Evolutionary conservation across 2,797 vertebrate genomes (phyloP).

Genomic region (Paramormyrops hopkinsi): DNA sequence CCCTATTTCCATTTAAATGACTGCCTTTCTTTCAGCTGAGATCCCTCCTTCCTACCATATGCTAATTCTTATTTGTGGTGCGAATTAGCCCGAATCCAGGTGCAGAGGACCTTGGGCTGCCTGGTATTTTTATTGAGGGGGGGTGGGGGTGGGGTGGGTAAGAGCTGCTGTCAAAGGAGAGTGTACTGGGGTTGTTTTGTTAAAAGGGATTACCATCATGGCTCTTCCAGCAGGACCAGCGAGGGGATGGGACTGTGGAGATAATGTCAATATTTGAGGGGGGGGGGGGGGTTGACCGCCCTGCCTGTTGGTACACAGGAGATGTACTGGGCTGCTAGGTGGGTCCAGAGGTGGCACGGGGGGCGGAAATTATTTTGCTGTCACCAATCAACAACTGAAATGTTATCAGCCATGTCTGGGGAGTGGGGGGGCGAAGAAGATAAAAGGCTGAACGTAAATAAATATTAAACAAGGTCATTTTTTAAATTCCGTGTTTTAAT

Average conservation of each 20-base stretch:
- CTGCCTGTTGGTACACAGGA: slow-evolving; percentile 39
- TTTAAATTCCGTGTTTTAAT: neutral
- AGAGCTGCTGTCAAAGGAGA: slow-evolving; percentile 29
- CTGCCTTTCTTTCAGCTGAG: slow-evolving; percentile 62
- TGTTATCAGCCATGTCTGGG: neutral
- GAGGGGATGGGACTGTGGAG: slow-evolving; percentile 44
- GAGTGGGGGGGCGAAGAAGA: neutral
- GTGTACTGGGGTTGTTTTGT: slow-evolving; percentile 61
- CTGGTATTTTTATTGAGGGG: slow-evolving; percentile 66
- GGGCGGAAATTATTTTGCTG: neutral
- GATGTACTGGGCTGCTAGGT: slow-evolving; percentile 2
- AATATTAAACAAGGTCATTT: slow-evolving; percentile 12
- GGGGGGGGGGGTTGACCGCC: slow-evolving; percentile 47
- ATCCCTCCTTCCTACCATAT: slow-evolving; percentile 75
- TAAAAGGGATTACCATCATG: slow-evolving; percentile 67
- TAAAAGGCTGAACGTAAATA: slow-evolving; percentile 10
- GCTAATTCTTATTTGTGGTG: slow-evolving; percentile 73
- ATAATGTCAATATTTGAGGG: slow-evolving; percentile 65
- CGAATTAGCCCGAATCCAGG: slow-evolving; percentile 74
- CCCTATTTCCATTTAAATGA: slow-evolving; percentile 92
- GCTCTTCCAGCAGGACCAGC: slow-evolving; percentile 57
- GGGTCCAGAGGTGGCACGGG: neutral
- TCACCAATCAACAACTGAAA: neutral
- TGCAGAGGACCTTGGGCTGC: slow-evolving; percentile 59
- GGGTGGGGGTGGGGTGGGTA: slow-evolving; percentile 1